phyloP scores from a whole-genome alignment of 1,140 invertebrate species.

The Musca vetustissima region DNA sequence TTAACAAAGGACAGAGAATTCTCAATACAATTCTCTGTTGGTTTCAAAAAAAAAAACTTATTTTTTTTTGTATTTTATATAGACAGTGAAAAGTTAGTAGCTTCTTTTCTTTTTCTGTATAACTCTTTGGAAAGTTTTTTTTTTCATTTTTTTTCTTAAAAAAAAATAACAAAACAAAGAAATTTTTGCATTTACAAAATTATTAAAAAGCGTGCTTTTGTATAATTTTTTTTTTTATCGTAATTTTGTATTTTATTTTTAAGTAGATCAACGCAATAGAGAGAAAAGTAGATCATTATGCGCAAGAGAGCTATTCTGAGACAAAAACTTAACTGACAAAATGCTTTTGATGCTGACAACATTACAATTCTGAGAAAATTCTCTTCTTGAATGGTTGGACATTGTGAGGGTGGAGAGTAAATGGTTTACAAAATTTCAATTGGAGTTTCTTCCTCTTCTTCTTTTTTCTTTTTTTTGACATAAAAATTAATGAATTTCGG shows the following conservation, averaged over 20 bases:
- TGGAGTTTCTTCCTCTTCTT: no score
- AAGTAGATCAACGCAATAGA: constrained; percentile 3
- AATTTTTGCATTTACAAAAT: constrained; percentile 16
- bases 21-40: constrained; percentile 1
- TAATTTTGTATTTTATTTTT: constrained; percentile 2
- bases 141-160: neutral
- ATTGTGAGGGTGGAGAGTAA: constrained; percentile 3
- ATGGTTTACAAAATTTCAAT: neutral
- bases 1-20: constrained; percentile 1
- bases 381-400: neutral
- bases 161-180: constrained; percentile 2
- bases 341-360: constrained; percentile 57
- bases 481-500: neutral
- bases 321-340: constrained; percentile 56
- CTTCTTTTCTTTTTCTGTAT: constrained; percentile 26
- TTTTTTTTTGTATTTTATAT: neutral
- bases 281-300: constrained; percentile 9
- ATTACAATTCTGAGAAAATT: constrained; percentile 3
- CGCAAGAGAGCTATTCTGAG: constrained; percentile 20
- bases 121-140: neutral
- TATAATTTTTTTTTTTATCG: neutral
- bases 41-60: neutral
- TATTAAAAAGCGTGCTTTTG: constrained; percentile 21
- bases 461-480: constrained; percentile 4
- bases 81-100: constrained; percentile 19